phyloP scores from a whole-genome alignment of 2,113 vertebrate genomes.

The Tragelaphus strepsiceros region DNA sequence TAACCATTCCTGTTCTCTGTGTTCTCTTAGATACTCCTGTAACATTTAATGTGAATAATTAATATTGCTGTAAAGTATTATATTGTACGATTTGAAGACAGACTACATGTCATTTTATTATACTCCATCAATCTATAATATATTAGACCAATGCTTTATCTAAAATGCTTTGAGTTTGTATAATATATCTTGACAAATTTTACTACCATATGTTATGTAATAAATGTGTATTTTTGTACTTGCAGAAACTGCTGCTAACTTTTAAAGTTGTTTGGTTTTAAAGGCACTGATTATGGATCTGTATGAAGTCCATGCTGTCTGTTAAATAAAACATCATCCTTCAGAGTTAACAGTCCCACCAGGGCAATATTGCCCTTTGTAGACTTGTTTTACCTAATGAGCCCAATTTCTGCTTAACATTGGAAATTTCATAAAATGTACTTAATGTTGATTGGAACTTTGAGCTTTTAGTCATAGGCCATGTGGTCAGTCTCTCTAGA shows the following conservation, averaged over 20 bases:
- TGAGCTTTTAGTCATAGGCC: not conserved
- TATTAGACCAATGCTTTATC: conserved; percentile 84
- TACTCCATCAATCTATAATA: conserved; percentile 81
- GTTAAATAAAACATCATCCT: conserved; percentile 80
- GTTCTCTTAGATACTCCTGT: conserved; percentile 71
- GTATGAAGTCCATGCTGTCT: conserved; percentile 80
- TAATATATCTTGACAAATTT: conserved; percentile 88
- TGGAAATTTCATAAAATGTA: not conserved
- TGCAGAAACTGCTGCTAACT: conserved; percentile 92
- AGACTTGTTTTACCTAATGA: not conserved
- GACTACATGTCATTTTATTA: conserved; percentile 78
- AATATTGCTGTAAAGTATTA: conserved; percentile 79
- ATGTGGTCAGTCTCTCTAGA: not conserved
- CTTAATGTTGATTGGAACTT: not conserved
- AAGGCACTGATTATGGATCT: conserved; percentile 79
- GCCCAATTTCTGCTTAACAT: not conserved
- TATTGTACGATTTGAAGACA: conserved; percentile 77
- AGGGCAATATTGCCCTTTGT: not conserved
- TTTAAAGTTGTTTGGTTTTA: conserved; percentile 83
- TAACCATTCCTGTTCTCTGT: conserved; percentile 64
- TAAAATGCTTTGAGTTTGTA: conserved; percentile 90
- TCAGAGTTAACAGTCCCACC: conserved; percentile 48
- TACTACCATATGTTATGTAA: conserved; percentile 87
- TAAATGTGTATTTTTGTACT: conserved; percentile 97
- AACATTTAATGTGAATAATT: conserved; percentile 81